Evolutionary conservation across 2,888 invertebrate species (phyloP), one percentile per base, ranked within the genome.

Genomic region (Lymantria monacha): DNA sequence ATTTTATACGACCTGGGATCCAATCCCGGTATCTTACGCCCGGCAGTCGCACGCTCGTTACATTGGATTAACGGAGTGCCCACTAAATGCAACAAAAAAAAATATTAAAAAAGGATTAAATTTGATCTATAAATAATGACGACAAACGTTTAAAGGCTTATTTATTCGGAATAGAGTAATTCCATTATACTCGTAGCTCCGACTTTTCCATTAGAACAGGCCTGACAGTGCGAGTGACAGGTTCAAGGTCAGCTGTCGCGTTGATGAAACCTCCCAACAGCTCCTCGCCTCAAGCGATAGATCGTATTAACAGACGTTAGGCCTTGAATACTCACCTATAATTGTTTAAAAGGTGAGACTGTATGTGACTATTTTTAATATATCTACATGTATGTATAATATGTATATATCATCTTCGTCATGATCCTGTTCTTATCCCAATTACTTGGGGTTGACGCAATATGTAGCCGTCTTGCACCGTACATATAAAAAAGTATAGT

Each of bases 151-250:
- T 48, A 48, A 15, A 10, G 13, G 45, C 8, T 56, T n/a, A n/a
- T n/a, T 56, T 60, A 53, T 42, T 46, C n/a, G 14, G 58, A 65
- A 65, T 57, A 57, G 55, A 51, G 44, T 44, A 53, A 61, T 65
- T 54, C 44, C 42, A 61, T 58, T 58, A 56, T 49, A 58, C 5
- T 22, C 3, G 44, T 46, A 44, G 22, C 22, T 22, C 44, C 45
- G 38, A 42, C 14, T 54, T n/a, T 53, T 51, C 61, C 52, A 59
- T 58, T 61, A 56, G 45, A n/a, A n/a, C 33, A 33, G 51, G 54
- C 63, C 51, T 57, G 66, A 61, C 63, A 66, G 53, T 41, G 43
- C 12, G 51, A 53, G 48, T 58, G 64, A 49, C 56, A 22, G 53
- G 55, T 59, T 63, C 57, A 69, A 56, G 63, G 65, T 47, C 51